These are phyloP conservation scores for Lymantria monacha DNA, from an alignment of 2,888 invertebrate genomes.

Conservation along the genomic window DNA sequence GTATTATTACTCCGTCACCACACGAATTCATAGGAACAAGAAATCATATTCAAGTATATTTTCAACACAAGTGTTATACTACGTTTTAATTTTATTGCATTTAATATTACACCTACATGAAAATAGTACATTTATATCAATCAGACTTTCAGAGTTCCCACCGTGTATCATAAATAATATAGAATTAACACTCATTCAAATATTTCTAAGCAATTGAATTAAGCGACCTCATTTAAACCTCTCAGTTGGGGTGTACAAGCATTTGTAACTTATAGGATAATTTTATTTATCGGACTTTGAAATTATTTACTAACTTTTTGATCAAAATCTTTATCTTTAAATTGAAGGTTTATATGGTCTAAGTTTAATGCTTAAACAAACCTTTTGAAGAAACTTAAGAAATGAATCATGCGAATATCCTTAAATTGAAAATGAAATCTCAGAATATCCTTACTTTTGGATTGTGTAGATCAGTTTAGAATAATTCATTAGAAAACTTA, in stretches of 20 bases:
- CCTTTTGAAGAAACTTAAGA: too few relatives aligned
- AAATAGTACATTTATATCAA: conserved; percentile 11
- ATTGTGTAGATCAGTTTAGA: too few relatives aligned
- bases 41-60: too few relatives aligned
- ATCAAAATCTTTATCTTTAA: too few relatives aligned
- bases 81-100: conserved; percentile 4
- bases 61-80: not conserved
- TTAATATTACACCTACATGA: conserved; percentile 7
- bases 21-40: too few relatives aligned
- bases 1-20: too few relatives aligned
- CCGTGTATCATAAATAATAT: conserved; percentile 29
- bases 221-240: conserved; percentile 28
- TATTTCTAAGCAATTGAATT: conserved; percentile 33
- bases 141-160: conserved; percentile 24
- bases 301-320: not conserved
- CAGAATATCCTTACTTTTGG: too few relatives aligned
- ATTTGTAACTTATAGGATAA: not conserved
- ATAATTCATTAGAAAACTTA: too few relatives aligned
- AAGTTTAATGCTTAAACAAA: too few relatives aligned
- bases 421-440: too few relatives aligned
- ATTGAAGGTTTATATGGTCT: too few relatives aligned
- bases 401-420: too few relatives aligned
- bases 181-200: conserved; percentile 34
- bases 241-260: conserved; percentile 6
- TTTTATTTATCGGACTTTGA: not conserved